Conservation (phyloP, 2,888 invertebrate genomes). For the Tolmerus cingulatus region DNA sequence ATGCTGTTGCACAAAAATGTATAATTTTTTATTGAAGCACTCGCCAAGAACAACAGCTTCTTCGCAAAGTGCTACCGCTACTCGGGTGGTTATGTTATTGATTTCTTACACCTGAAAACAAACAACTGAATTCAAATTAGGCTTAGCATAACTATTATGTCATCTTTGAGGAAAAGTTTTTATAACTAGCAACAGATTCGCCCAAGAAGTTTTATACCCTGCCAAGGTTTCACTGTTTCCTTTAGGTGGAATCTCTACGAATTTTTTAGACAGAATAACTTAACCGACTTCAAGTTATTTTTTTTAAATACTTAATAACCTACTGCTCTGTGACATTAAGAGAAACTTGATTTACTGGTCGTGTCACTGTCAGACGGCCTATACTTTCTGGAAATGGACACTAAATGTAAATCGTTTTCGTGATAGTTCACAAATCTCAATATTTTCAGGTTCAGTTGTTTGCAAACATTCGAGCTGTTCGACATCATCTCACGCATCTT, state of each 20-base stretch:
- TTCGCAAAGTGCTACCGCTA: conserved; percentile 19
- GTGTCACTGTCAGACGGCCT: not conserved
- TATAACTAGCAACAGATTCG: not conserved
- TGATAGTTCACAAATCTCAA: conserved; percentile 10
- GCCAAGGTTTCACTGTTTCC: not conserved
- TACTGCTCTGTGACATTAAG: conserved; percentile 17
- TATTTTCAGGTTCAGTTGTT: conserved; percentile 8
- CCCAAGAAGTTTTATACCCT: not conserved
- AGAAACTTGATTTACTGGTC: conserved; percentile 21
- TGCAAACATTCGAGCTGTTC: not conserved
- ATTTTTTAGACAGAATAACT: not conserved
- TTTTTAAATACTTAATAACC: conserved; percentile 14
- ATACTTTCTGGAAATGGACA: not conserved
- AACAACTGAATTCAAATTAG: not conserved
- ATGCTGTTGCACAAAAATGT: conserved; percentile 13
- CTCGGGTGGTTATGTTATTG: not conserved
- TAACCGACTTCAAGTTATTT: conserved; percentile 4
- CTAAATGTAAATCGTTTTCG: conserved; percentile 1
- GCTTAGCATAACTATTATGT: not conserved
- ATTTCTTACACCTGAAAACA: conserved; percentile 25
- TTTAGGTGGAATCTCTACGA: not conserved
- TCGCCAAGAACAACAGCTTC: conserved; percentile 29
- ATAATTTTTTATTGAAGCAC: not conserved
- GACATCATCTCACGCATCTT: conserved; percentile 3
- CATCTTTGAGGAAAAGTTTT: conserved; percentile 31